Evolutionary conservation across 1,140 invertebrate genomes (phyloP).

Genomic region (Globodera rostochiensis): DNA sequence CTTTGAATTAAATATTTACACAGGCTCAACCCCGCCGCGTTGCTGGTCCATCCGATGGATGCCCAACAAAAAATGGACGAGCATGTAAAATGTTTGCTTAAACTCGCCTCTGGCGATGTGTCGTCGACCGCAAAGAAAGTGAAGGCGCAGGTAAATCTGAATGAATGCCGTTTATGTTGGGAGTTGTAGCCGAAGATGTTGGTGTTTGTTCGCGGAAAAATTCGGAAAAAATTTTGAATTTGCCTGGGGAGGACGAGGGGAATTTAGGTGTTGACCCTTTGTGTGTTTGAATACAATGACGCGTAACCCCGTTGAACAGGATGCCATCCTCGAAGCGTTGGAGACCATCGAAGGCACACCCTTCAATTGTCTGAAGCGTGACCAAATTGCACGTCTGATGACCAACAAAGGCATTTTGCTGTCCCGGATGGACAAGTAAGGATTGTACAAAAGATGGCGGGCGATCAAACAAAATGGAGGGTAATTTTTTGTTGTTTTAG

Average conservation of each 20-base stretch:
- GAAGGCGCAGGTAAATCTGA: not conserved
- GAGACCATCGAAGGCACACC: conserved; percentile 37
- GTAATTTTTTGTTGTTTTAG: conserved; percentile 15
- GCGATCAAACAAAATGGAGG: too few species aligned
- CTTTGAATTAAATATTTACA: conserved; percentile 9
- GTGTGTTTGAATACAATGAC: too few species aligned
- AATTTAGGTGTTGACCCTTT: too few species aligned
- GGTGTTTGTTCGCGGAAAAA: too few species aligned
- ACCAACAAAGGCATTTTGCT: conserved; percentile 37
- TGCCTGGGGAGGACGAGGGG: too few species aligned
- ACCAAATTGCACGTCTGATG: conserved; percentile 38
- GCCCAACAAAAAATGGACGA: conserved; percentile 38
- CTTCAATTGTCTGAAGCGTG: conserved; percentile 34
- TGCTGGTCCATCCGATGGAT: conserved; percentile 38
- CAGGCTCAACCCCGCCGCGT: conserved; percentile 28
- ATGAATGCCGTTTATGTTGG: not conserved
- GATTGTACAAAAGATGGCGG: too few species aligned
- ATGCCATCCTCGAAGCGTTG: conserved; percentile 30
- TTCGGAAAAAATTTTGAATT: too few species aligned
- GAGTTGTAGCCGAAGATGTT: too few species aligned
- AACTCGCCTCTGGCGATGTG: conserved; percentile 21
- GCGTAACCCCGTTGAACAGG: conserved; percentile 12
- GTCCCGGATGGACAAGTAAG: conserved; percentile 36
- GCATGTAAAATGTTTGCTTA: conserved; percentile 44
- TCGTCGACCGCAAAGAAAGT: conserved; percentile 1